These are phyloP conservation scores for Junonia oenone DNA, from an alignment of 2,888 invertebrate genomes.

Conservation along the genomic window DNA sequence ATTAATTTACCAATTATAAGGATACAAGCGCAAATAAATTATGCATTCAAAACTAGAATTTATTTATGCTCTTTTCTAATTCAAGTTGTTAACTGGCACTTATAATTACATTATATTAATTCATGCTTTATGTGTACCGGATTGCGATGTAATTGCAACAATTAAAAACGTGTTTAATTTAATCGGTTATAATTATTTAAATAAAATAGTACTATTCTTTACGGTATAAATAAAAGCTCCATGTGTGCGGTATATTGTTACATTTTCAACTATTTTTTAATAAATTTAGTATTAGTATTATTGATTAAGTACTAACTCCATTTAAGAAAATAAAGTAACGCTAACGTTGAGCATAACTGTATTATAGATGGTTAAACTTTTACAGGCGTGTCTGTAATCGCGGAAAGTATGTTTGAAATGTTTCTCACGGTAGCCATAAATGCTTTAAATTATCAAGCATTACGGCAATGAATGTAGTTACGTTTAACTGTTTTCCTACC, in stretches of 20 bases:
- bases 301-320: too few species aligned
- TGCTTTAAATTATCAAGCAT: constrained; percentile 35
- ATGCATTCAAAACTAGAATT: too few species aligned
- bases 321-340: too few species aligned
- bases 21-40: too few species aligned
- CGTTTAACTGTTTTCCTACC: constrained; percentile 12
- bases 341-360: neutral
- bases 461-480: constrained; percentile 35
- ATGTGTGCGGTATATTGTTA: too few species aligned
- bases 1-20: too few species aligned
- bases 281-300: too few species aligned
- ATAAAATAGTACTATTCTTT: neutral
- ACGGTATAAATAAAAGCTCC: too few species aligned
- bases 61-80: too few species aligned
- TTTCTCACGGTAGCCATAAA: constrained; percentile 65
- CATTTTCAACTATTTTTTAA: too few species aligned
- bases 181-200: neutral
- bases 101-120: too few species aligned
- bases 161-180: neutral
- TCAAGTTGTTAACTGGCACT: too few species aligned
- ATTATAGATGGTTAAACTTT: constrained; percentile 36
- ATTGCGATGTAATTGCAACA: neutral
- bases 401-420: constrained; percentile 60
- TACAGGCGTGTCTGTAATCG: constrained; percentile 64
- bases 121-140: neutral